Evolutionary conservation across 2,797 vertebrate genomes (phyloP), one percentile per base, ranked within the genome.

Genomic region (Semotilus atromaculatus): DNA sequence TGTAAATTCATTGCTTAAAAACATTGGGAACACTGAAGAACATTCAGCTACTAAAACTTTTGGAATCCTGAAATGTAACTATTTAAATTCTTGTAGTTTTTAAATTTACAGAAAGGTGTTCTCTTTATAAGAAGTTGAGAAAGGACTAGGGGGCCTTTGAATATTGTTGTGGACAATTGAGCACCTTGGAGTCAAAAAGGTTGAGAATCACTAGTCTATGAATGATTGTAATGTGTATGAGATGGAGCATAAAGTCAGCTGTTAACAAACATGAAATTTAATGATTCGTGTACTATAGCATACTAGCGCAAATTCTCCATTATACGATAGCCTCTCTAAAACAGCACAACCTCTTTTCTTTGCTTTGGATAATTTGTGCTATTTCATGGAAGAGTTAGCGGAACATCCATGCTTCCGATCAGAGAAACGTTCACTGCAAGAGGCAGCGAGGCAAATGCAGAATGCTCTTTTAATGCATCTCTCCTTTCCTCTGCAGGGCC

Each of bases 401-500:
- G 29, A 26, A 45, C 70, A 62, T 60, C 55, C 68, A 23, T 5
- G 77, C 58, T 74, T 81, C 64, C 34, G 5, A 55, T 70, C 79
- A 34, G 75, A 68, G 62, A 67, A 70, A 84, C 64, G 16, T 67
- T 16, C 36, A 62, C 70, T 48, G 36, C 55, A 60, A 60, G 36
- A 58, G 36, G 16, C 26, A 79, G 67, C 38, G 21, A 78, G 38
- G 82, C 19, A 84, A 84, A 60, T 72, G 23, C 51, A 77, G 82
- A 84, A 72, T 84, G 75, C 40, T 72, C 67, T 84, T 84, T 84
- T 79, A 84, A 79, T 80, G 83, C 76, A 72, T 84, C 67, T 72
- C 83, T 84, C 40, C 82, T 60, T 77, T 84, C 82, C 83, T 84
- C 75, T 80, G 53, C 67, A 79, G 76, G 83, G 83, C 83, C 83